phyloP scores from a whole-genome alignment of 2,797 vertebrate species.

The Triplophysa yarkandensis region DNA sequence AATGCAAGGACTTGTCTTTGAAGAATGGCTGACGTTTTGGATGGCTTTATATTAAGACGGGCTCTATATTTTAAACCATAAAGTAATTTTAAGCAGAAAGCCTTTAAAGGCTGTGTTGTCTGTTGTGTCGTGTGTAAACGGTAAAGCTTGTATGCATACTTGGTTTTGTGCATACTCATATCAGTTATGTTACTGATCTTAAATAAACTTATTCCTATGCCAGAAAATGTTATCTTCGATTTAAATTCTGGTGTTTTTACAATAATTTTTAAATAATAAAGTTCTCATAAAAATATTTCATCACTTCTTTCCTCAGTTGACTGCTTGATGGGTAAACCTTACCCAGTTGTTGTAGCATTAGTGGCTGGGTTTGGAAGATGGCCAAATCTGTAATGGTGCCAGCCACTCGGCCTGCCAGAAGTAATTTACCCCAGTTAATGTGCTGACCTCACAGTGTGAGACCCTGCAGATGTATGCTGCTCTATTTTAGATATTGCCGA shows the following conservation, averaged over 20 bases:
- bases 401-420: slow-evolving; percentile 29
- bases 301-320: background rate
- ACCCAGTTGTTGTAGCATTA: slow-evolving; percentile 19
- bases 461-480: background rate
- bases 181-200: background rate
- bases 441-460: slow-evolving; percentile 35
- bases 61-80: background rate
- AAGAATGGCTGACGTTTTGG: background rate
- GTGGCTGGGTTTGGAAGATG: slow-evolving; percentile 5
- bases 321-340: slow-evolving; percentile 2
- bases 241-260: background rate
- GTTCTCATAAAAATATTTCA: background rate
- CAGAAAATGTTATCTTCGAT: background rate
- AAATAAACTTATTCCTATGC: background rate
- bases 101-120: background rate
- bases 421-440: slow-evolving; percentile 30
- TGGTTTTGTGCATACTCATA: slow-evolving; percentile 1
- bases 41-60: background rate
- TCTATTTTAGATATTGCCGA: background rate
- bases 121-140: background rate
- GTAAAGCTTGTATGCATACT: background rate
- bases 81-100: background rate
- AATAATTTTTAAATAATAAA: background rate
- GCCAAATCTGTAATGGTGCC: slow-evolving; percentile 21
- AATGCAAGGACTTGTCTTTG: slow-evolving; percentile 17